Evolutionary conservation across 2,113 vertebrate genomes (phyloP).

Genomic region (Arvicanthis niloticus): DNA sequence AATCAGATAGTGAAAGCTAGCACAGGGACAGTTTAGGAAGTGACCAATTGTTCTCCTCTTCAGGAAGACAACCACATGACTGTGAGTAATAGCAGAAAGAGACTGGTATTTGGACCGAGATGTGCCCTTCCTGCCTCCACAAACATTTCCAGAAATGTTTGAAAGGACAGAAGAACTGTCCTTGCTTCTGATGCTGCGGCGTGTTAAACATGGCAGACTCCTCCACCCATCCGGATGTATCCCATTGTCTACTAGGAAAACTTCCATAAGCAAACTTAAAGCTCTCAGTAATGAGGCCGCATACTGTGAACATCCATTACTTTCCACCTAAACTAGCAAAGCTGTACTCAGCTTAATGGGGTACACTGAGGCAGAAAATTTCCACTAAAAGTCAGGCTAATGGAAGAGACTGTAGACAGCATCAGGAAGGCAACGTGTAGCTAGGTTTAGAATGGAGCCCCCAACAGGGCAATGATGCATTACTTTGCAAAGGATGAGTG

Average conservation of each 20-base stretch:
- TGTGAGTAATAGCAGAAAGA: background rate
- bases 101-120: background rate
- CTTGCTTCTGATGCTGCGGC: background rate
- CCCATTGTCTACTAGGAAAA: background rate
- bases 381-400: background rate
- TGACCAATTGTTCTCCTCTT: background rate
- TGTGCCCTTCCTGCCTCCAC: background rate
- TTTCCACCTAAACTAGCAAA: constrained; percentile 35
- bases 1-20: constrained; percentile 8
- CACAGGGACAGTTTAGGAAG: background rate
- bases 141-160: background rate
- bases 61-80: background rate
- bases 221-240: background rate
- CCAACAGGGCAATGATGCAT: background rate
- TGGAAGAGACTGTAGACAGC: background rate
- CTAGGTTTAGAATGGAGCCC: background rate
- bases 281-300: constrained; percentile 3
- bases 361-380: background rate
- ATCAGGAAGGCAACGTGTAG: background rate
- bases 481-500: background rate
- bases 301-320: background rate
- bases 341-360: background rate
- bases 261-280: constrained; percentile 35
- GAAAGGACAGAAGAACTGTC: too few relatives aligned
- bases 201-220: background rate